A percentile compares a stretch with the other conserved stretches of the same genome.
Conservation (phyloP, 2,888 invertebrate species). For the Brachycybe producta region DNA sequence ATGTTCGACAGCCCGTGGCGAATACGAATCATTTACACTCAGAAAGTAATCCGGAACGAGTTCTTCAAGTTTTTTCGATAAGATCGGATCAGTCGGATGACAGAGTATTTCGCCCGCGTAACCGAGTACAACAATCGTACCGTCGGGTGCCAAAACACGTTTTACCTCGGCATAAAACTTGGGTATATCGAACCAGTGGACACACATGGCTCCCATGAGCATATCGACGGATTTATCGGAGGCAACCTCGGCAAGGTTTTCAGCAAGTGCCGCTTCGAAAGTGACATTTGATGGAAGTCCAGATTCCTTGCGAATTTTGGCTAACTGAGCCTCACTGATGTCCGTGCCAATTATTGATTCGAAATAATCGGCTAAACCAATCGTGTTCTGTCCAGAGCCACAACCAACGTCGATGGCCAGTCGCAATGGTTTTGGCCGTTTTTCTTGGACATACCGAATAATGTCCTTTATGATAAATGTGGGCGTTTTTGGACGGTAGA, state of each 20-base stretch:
- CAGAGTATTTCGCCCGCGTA: background rate
- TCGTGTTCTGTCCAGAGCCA: slow-evolving; percentile 40
- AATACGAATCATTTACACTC: no score
- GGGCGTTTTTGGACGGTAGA: slow-evolving; percentile 15
- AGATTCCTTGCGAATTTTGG: slow-evolving; percentile 28
- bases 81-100: slow-evolving; percentile 1
- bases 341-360: slow-evolving; percentile 37
- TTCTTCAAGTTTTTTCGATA: background rate
- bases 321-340: slow-evolving; percentile 35
- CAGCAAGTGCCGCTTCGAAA: slow-evolving; percentile 31
- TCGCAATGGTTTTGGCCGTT: background rate
- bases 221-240: slow-evolving; percentile 30
- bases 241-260: slow-evolving; percentile 31
- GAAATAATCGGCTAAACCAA: slow-evolving; percentile 35
- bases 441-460: slow-evolving; percentile 13
- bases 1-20: background rate
- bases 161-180: slow-evolving; percentile 35
- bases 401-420: slow-evolving; percentile 40
- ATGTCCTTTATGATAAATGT: background rate
- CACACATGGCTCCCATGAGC: slow-evolving; percentile 35
- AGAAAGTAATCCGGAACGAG: background rate
- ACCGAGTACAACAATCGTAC: slow-evolving; percentile 30
- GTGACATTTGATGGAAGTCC: slow-evolving; percentile 27
- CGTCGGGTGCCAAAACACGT: slow-evolving; percentile 34
- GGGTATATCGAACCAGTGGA: slow-evolving; percentile 38